phyloP scores from a whole-genome alignment of 2,888 invertebrate species.

The Agonum fuliginosum region DNA sequence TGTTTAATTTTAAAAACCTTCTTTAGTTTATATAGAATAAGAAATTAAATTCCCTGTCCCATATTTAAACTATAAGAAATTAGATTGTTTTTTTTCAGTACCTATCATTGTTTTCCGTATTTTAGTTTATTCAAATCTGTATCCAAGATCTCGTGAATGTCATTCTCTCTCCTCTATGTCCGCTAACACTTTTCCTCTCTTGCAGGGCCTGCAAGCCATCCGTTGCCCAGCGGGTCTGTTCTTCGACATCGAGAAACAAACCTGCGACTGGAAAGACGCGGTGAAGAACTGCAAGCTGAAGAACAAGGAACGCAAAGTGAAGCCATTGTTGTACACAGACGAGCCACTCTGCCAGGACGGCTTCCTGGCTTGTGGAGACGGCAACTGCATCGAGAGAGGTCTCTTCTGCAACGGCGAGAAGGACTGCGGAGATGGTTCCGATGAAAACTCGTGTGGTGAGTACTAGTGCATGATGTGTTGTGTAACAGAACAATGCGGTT shows the following conservation, averaged over 20 bases:
- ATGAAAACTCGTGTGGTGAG: conserved; percentile 94
- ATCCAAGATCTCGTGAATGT: too few relatives aligned
- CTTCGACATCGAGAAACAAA: conserved; percentile 96
- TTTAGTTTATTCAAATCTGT: too few relatives aligned
- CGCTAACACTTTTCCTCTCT: conserved; percentile 62
- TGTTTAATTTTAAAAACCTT: too few relatives aligned
- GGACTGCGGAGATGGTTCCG: conserved; percentile 91
- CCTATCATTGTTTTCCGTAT: too few relatives aligned
- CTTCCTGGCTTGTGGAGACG: conserved; percentile 90
- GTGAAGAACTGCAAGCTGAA: conserved; percentile 95
- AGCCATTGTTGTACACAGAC: conserved; percentile 90
- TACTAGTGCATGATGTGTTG: conserved; percentile 62
- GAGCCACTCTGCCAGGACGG: conserved; percentile 93
- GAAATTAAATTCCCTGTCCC: too few relatives aligned
- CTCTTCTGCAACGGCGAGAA: conserved; percentile 95
- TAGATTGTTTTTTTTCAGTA: too few relatives aligned
- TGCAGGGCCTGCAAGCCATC: conserved; percentile 92
- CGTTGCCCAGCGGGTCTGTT: conserved; percentile 93
- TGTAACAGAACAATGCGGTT: not conserved
- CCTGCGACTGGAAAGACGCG: conserved; percentile 94
- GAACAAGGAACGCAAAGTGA: conserved; percentile 91
- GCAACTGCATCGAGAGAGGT: conserved; percentile 89
- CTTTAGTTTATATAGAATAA: too few relatives aligned
- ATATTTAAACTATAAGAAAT: too few relatives aligned
- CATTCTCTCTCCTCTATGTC: too few relatives aligned